These are phyloP conservation scores for Drosophila ezoana DNA, from an alignment of 2,888 invertebrate genomes.

Conservation along the genomic window DNA sequence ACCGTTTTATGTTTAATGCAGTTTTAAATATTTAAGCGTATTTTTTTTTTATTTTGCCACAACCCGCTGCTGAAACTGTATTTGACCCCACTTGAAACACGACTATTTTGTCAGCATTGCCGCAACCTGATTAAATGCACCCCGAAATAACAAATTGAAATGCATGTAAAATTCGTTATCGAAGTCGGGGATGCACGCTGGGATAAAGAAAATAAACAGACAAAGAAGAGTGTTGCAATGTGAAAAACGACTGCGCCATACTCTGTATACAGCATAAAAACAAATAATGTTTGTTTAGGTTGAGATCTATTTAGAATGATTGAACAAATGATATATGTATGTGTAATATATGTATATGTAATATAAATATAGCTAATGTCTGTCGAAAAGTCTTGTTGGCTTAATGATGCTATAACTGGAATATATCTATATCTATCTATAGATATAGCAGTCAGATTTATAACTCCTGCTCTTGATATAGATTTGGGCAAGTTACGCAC, in stretches of 20 bases:
- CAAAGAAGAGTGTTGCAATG: not conserved
- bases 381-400: too few relatives aligned
- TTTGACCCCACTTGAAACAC: not conserved
- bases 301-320: too few relatives aligned
- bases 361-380: too few relatives aligned
- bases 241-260: not conserved
- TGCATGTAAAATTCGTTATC: not conserved
- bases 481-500: too few relatives aligned
- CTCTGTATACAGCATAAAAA: not conserved
- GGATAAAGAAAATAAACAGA: slow-evolving; percentile 10
- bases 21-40: slow-evolving; percentile 2
- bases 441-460: too few relatives aligned
- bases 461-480: too few relatives aligned
- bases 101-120: slow-evolving; percentile 9
- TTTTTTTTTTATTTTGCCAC: not conserved
- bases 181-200: slow-evolving; percentile 7
- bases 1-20: slow-evolving; percentile 4
- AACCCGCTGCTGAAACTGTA: not conserved
- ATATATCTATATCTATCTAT: too few relatives aligned
- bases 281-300: not conserved
- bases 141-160: slow-evolving; percentile 13
- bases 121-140: slow-evolving; percentile 19
- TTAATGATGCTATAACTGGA: too few relatives aligned
- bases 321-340: too few relatives aligned
- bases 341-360: too few relatives aligned